phyloP scores from a whole-genome alignment of 2,113 vertebrate species.

The Fregata magnificens region DNA sequence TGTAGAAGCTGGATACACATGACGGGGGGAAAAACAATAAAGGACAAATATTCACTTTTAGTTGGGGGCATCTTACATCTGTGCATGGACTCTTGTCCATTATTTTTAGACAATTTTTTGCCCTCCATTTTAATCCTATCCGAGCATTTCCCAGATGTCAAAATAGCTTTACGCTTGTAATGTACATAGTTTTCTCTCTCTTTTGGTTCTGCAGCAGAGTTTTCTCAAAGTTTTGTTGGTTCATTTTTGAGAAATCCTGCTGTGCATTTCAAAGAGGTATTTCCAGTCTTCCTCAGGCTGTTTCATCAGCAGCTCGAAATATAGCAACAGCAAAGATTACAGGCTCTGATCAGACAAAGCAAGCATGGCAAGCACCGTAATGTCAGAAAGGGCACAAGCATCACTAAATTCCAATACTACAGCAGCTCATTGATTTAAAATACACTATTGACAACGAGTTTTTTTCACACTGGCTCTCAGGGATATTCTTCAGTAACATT shows the following conservation, averaged over 20 bases:
- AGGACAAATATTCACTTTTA: background rate
- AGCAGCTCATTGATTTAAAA: background rate
- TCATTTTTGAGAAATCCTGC: background rate
- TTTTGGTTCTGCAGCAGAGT: background rate
- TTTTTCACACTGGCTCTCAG: background rate
- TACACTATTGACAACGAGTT: background rate
- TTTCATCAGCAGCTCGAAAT: background rate
- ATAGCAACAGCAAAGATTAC: background rate
- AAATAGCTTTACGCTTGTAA: background rate
- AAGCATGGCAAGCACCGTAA: background rate
- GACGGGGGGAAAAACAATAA: background rate
- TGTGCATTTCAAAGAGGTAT: background rate
- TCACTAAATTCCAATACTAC: background rate
- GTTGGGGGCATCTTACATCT: background rate
- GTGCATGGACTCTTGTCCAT: background rate
- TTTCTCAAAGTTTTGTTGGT: background rate
- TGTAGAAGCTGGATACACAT: background rate
- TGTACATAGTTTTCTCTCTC: background rate
- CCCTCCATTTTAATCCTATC: background rate
- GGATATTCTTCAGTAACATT: background rate
- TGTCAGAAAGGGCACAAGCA: background rate
- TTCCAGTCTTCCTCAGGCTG: background rate
- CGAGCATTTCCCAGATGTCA: background rate
- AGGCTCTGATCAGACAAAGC: background rate
- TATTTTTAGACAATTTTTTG: background rate